Evolutionary conservation across 2,113 vertebrate species (phyloP), one percentile per base, ranked within the genome.

Genomic region (Gallinago undulata): DNA sequence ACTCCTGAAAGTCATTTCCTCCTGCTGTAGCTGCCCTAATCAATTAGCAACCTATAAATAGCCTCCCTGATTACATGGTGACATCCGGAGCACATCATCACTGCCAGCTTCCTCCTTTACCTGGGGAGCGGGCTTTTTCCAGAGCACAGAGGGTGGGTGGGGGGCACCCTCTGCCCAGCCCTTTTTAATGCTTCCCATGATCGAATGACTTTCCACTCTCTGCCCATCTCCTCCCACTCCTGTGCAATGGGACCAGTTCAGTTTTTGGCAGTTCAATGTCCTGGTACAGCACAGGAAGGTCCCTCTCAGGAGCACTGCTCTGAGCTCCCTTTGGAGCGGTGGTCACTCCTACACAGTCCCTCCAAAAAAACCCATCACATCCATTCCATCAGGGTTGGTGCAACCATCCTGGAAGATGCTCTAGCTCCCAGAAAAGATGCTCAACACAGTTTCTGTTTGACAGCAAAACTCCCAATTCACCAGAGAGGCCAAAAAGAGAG

Each of bases 1-100:
- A 43, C 80, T 83, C 68, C 55, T 72, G 45, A 90, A 95, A 95
- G 83, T 73, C 39, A 87, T 96, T 97, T 97, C 93, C 94, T 97
- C 51, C 91, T 85, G 55, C 62, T 75, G 75, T 72, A 82, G 25
- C 94, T 30, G 67, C 70, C 93, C 86, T 82, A 84, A 96, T 96
- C 84, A 88, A 95, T 96, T 91, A 80, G 19, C 6, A 9, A 86
- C 72, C 90, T 94, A 92, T 87, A 94, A 97, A 97, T 59, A 96
- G 74, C 62, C 35, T 55, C 69, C 53, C 67, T 88, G 92, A 94
- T 91, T 87, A 84, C 95, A 95, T 4, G 28, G 89, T 82, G 95
- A 87, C 93, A 88, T 85, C 83, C 18, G 8, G 73, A 88, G 57
- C 6, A 0, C 56, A 57, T 48, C n/a, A 31, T 59, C 75, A 18